These are phyloP conservation scores for Apistogramma diplotaenia DNA, from an alignment of 2,113 vertebrate species.

Conservation along the genomic window DNA sequence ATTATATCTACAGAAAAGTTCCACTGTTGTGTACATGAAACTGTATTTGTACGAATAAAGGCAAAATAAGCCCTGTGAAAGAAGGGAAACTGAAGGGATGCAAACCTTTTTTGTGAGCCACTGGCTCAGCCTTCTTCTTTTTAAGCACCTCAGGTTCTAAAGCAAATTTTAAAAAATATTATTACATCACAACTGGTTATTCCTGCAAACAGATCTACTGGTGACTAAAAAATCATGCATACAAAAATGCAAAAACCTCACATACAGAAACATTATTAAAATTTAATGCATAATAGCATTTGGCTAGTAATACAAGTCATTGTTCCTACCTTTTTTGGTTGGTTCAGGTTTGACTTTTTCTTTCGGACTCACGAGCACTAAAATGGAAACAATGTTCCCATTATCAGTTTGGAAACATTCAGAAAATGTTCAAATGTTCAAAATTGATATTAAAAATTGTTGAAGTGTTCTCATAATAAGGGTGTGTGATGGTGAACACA, in stretches of 20 bases:
- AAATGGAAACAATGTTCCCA: neutral
- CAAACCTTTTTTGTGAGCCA: conserved; percentile 43
- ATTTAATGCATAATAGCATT: neutral
- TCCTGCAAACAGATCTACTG: neutral
- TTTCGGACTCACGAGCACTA: conserved; percentile 45
- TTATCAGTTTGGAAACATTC: neutral
- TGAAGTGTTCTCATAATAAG: neutral
- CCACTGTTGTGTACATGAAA: rapidly evolving
- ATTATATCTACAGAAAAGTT: neutral
- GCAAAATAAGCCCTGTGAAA: neutral
- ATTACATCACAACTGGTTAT: neutral
- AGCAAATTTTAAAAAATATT: neutral
- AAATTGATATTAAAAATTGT: neutral
- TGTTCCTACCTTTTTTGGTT: conserved; percentile 55
- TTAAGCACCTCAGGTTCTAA: conserved; percentile 29
- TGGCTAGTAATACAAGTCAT: too few relatives aligned
- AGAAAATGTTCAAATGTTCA: neutral
- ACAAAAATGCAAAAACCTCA: neutral
- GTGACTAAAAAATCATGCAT: too few relatives aligned
- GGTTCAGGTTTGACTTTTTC: conserved; percentile 43
- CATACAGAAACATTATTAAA: neutral
- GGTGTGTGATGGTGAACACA: neutral
- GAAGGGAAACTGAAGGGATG: neutral
- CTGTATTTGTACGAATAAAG: neutral
- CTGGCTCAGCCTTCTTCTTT: conserved; percentile 37